These are phyloP conservation scores for Drosophila mimetica DNA, from an alignment of 2,888 invertebrate species.

Conservation along the genomic window DNA sequence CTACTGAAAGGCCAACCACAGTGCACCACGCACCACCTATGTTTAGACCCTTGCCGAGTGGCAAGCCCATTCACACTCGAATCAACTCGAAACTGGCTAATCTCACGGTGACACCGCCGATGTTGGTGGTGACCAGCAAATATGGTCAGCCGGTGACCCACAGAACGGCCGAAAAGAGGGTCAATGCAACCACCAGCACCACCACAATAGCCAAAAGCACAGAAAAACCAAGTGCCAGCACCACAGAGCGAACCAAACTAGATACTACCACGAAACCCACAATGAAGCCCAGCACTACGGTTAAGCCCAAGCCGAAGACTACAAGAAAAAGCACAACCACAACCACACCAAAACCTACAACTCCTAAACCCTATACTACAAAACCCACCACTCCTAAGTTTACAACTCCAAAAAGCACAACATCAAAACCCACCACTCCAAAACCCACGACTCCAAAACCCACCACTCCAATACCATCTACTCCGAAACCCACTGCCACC, in stretches of 20 bases:
- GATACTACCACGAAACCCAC: conserved; percentile 26
- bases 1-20: conserved; percentile 25
- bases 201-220: conserved; percentile 17
- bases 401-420: conserved; percentile 16
- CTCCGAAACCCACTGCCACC: not conserved
- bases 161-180: conserved; percentile 49
- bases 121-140: conserved; percentile 65
- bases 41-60: conserved; percentile 74
- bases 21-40: conserved; percentile 61
- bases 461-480: conserved; percentile 48
- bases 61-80: conserved; percentile 69
- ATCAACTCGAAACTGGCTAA: conserved; percentile 81
- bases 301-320: conserved; percentile 31
- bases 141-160: conserved; percentile 66
- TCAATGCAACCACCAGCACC: conserved; percentile 11
- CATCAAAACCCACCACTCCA: not conserved
- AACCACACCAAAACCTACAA: conserved; percentile 16
- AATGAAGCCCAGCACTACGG: conserved; percentile 3
- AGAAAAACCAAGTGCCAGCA: not conserved
- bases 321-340: conserved; percentile 38
- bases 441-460: conserved; percentile 13
- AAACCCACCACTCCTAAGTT: conserved; percentile 28
- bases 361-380: not conserved
- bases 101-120: conserved; percentile 70
- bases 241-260: conserved; percentile 13